A percentile compares a stretch with the other conserved stretches of the same genome.
phyloP scores from a whole-genome alignment of 2,113 vertebrate genomes.

The Narcine bancroftii region DNA sequence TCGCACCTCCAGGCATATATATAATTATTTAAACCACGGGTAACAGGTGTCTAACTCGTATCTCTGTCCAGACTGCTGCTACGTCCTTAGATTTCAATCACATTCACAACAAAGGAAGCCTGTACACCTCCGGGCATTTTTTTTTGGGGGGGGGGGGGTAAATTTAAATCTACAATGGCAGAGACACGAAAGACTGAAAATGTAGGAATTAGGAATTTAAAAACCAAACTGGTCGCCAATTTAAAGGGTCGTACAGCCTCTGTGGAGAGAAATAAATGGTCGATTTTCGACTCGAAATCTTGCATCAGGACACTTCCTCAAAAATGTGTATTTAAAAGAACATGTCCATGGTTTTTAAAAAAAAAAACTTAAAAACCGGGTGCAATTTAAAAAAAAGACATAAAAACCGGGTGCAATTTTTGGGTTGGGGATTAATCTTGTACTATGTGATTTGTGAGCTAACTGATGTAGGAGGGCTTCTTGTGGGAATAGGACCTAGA shows the following conservation, averaged over 20 bases:
- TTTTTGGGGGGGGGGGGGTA: background rate
- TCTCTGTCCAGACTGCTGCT: background rate
- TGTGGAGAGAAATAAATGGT: no score
- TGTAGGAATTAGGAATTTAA: no score
- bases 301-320: background rate
- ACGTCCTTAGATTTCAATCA: background rate
- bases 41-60: constrained; percentile 4
- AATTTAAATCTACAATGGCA: no score
- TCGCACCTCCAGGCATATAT: background rate
- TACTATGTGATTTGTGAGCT: background rate
- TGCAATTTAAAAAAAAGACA: background rate
- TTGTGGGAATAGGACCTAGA: no score
- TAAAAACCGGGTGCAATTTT: no score
- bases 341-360: background rate
- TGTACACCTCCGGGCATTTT: background rate
- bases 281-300: no score
- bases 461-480: no score
- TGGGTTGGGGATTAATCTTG: background rate
- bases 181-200: no score
- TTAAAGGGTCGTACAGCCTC: no score
- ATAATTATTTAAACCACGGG: background rate
- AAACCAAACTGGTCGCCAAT: no score
- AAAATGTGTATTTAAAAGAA: background rate
- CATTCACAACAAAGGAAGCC: background rate
- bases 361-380: background rate